A percentile compares a stretch with the other conserved stretches of the same genome.
Conservation (phyloP, 2,888 invertebrate species). For the Drosophila rellima region DNA sequence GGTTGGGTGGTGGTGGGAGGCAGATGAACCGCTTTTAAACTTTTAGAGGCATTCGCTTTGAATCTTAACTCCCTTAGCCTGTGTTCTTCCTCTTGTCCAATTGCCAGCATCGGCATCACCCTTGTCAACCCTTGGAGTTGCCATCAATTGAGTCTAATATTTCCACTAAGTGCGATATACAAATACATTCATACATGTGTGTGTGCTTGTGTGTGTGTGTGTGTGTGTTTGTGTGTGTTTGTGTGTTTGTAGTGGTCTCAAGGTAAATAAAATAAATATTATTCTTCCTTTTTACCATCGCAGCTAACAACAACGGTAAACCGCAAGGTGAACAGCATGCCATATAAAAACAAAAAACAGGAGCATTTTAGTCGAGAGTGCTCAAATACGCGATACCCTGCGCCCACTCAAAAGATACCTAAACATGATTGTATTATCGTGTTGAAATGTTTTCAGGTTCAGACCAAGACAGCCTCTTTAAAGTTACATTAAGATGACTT, state of each 20-base stretch:
- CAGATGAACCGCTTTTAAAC: slow-evolving; percentile 16
- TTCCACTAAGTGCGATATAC: slow-evolving; percentile 8
- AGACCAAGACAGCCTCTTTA: too few species aligned
- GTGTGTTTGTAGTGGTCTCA: slow-evolving; percentile 20
- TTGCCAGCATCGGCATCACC: slow-evolving; percentile 7
- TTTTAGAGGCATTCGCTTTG: slow-evolving; percentile 5
- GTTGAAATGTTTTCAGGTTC: too few species aligned
- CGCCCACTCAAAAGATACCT: neutral
- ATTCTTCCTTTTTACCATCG: slow-evolving; percentile 50
- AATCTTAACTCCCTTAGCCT: neutral
- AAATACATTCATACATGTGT: slow-evolving; percentile 6
- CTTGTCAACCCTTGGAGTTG: slow-evolving; percentile 21
- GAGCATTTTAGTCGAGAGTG: neutral
- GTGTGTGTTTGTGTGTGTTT: neutral
- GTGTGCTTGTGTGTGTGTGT: neutral
- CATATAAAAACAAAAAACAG: slow-evolving; percentile 25
- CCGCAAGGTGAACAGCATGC: slow-evolving; percentile 24
- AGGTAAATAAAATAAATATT: slow-evolving; percentile 69
- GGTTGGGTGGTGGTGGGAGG: neutral
- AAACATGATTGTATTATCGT: neutral
- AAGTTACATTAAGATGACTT: too few species aligned
- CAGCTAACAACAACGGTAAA: slow-evolving; percentile 47
- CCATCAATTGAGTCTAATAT: slow-evolving; percentile 9
- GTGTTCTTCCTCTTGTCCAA: neutral
- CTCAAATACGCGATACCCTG: neutral